Evolutionary conservation across 2,113 vertebrate genomes (phyloP).

Genomic region (Chrysemys picta): DNA sequence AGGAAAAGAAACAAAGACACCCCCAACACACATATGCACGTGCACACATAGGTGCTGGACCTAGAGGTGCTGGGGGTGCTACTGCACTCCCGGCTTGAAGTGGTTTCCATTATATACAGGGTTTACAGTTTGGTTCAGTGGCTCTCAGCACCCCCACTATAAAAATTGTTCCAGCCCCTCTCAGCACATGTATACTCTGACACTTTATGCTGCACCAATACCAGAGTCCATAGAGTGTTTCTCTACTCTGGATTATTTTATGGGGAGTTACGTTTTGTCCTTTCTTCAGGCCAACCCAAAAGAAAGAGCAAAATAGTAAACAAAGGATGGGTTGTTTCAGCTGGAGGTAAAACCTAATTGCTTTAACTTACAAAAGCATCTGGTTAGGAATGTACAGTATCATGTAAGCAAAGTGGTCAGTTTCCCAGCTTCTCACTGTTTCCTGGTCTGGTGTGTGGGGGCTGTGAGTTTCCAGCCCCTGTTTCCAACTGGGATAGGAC

Average conservation of each 20-base stretch:
- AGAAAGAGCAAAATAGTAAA: not conserved
- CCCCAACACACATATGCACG: rapidly evolving
- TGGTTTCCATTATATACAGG: too few relatives aligned
- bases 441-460: not conserved
- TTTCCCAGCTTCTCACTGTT: not conserved
- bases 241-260: not conserved
- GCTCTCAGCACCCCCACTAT: too few relatives aligned
- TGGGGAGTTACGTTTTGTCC: not conserved
- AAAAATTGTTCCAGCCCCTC: not conserved
- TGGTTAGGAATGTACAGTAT: not conserved
- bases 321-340: not conserved
- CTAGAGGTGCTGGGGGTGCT: too few relatives aligned
- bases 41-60: not conserved
- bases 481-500: not conserved
- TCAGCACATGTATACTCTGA: not conserved
- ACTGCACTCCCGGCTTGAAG: too few relatives aligned
- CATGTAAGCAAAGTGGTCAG: not conserved
- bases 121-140: too few relatives aligned
- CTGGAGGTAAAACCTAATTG: not conserved
- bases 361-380: not conserved
- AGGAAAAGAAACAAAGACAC: not conserved
- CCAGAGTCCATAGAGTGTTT: not conserved
- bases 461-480: not conserved
- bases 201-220: not conserved
- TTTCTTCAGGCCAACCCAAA: not conserved